Percentiles rank a stretch among this genome's conserved stretches.
These are phyloP conservation scores for Zaprionus davidi DNA, from an alignment of 1,140 invertebrate species.

Conservation along the genomic window DNA sequence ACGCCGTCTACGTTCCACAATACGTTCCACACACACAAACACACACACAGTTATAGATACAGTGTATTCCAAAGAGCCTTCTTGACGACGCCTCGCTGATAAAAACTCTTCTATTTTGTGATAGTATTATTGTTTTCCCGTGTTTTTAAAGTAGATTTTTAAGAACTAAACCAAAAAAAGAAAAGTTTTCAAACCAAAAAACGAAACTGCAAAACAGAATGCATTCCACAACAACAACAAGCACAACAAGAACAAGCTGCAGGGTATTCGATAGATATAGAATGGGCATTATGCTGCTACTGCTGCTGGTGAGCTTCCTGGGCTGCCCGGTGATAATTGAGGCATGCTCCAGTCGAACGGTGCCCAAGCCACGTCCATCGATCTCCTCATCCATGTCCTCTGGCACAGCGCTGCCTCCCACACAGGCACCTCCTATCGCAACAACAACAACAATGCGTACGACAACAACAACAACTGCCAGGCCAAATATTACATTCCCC, in stretches of 20 bases:
- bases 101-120: constrained; percentile 52
- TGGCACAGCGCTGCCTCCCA: constrained; percentile 84
- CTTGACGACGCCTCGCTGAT: constrained; percentile 58
- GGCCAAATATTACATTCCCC: constrained; percentile 97
- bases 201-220: constrained; percentile 37
- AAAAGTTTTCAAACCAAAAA: constrained; percentile 40
- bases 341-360: constrained; percentile 93
- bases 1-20: constrained; percentile 47
- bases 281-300: constrained; percentile 40
- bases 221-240: constrained; percentile 42
- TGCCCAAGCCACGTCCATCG: constrained; percentile 90
- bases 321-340: constrained; percentile 85
- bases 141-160: constrained; percentile 43
- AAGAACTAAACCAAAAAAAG: constrained; percentile 42
- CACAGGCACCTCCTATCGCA: constrained; percentile 35
- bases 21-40: constrained; percentile 54
- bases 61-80: constrained; percentile 63
- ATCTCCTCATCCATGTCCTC: constrained; percentile 76
- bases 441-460: constrained; percentile 84
- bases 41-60: constrained; percentile 10
- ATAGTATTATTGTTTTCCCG: constrained; percentile 55
- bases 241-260: constrained; percentile 17
- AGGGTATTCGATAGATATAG: constrained; percentile 50
- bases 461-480: constrained; percentile 86
- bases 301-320: constrained; percentile 54